Percentiles rank a stretch among this genome's conserved stretches.
phyloP scores from a whole-genome alignment of 2,888 invertebrate species.

The Congeria kusceri region DNA sequence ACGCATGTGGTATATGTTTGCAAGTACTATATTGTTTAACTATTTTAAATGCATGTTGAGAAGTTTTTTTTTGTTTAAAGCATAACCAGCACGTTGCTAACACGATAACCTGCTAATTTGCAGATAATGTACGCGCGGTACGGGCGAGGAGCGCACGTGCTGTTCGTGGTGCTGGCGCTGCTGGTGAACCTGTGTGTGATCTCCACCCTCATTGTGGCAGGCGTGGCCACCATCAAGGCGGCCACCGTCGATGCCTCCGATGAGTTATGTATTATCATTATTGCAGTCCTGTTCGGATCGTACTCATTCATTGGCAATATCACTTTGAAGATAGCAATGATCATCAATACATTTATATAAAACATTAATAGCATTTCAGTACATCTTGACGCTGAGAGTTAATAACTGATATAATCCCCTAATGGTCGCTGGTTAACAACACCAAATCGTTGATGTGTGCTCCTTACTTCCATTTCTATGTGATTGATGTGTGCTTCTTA shows the following conservation, averaged over 20 bases:
- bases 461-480: too few species aligned
- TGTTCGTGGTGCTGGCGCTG: conserved; percentile 77
- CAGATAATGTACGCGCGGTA: conserved; percentile 79
- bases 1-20: too few species aligned
- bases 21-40: too few species aligned
- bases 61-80: too few species aligned
- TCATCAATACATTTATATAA: neutral
- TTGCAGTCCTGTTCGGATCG: conserved; percentile 78
- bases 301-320: conserved; percentile 74
- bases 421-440: too few species aligned
- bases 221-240: conserved; percentile 72
- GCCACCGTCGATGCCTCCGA: conserved; percentile 74
- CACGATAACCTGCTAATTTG: conserved; percentile 15
- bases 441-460: too few species aligned
- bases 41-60: too few species aligned
- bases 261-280: conserved; percentile 78
- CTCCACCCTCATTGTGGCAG: conserved; percentile 75
- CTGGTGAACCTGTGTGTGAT: conserved; percentile 79
- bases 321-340: neutral
- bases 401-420: too few species aligned
- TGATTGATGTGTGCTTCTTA: too few species aligned
- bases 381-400: too few species aligned
- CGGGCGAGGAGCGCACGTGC: conserved; percentile 75
- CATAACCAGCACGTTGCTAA: too few species aligned
- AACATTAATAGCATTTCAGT: too few species aligned